Percentiles rank a stretch among this genome's conserved stretches.
These are phyloP conservation scores for Actenoides lindsayi DNA, from an alignment of 2,113 vertebrate species.

Conservation along the genomic window DNA sequence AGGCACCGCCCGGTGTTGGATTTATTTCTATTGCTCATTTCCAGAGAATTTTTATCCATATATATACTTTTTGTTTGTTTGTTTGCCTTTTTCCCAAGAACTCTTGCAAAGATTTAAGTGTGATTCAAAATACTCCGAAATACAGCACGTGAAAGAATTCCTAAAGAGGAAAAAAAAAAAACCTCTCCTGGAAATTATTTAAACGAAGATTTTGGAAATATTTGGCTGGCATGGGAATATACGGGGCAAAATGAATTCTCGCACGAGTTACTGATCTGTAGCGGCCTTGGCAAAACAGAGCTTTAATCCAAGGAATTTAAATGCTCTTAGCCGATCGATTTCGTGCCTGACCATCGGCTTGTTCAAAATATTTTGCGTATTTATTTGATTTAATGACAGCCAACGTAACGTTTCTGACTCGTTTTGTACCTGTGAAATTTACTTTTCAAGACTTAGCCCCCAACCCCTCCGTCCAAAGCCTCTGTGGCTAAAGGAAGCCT, in stretches of 20 bases:
- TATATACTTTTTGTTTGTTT: neutral
- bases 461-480: neutral
- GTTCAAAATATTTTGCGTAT: neutral
- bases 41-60: neutral
- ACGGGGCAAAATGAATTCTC: neutral
- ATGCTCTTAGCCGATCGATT: neutral
- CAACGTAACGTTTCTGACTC: neutral
- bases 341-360: neutral
- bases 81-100: neutral
- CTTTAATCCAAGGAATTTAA: neutral
- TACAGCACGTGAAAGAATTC: accelerated
- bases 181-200: neutral
- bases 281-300: neutral
- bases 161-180: neutral
- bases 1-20: neutral
- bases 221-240: neutral
- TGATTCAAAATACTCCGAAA: neutral
- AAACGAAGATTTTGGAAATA: neutral
- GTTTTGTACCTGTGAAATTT: neutral
- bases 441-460: neutral
- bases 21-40: neutral
- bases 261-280: neutral
- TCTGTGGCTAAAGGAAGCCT: neutral
- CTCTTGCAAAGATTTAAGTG: neutral
- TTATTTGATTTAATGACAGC: neutral